Base-by-base conservation (phyloP, 2,797 vertebrate genomes). In the Monodelphis domestica region DNA sequence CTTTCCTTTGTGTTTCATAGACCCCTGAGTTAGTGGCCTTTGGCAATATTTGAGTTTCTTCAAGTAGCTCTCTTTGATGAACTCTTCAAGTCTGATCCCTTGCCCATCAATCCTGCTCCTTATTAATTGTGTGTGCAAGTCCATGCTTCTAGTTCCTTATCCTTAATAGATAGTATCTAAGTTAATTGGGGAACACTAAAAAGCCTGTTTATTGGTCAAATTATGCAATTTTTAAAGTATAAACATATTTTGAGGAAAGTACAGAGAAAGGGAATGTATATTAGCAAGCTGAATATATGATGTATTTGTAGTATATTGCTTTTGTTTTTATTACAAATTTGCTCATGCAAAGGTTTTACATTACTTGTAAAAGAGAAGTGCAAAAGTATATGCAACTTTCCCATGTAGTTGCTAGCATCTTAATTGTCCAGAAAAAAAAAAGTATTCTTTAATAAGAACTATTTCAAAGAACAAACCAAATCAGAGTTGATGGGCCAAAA, bases 1-100 rank as follows among this genome's bases (percentile, higher is more conserved):
- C 96, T 96, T 95, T 97, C 96, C 96, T 91, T 93, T 55, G 88
- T 89, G 45, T 33, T 96, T 96, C 95, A 95, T 88, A 95, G 93
- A 91, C 33, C 78, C 94, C 96, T 55, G 96, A 78, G 93, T 95
- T 95, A 91, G 54, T 93, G 50, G 93, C 92, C 78, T 90, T 56
- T 95, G 95, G 94, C 94, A 59, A 95, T 90, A 94, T 95, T 94
- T 26, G 3, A 4, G 92, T 38, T 96, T 54, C 89, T 78, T 17
- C 90, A 95, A 95, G 92, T 50, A 91, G 54, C 51, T 96, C 63
- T 94, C 94, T 45, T 78, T 45, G n/a, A 78, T 78, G n/a, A 45
- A 0, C 7, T 45, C 50, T 93, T 95, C 59, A 89, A 53, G 88
- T 95, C 88, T 89, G 91, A 89, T 94, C 88, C 29, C 28, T 2